Conservation (phyloP, 2,888 invertebrate species). For the Odontomyia ornata region DNA sequence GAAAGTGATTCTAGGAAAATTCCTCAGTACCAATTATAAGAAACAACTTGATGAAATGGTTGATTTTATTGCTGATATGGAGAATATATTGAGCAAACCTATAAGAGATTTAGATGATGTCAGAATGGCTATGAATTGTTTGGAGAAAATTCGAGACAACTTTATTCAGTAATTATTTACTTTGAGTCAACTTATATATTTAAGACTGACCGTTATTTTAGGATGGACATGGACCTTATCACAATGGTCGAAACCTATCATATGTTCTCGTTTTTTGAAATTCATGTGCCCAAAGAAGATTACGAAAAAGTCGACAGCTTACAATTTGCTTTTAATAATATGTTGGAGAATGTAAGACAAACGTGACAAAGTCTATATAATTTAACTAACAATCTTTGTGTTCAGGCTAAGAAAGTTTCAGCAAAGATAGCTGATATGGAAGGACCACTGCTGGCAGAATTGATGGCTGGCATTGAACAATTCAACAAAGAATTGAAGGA, state of each 20-base stretch:
- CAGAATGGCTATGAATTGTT: constrained; percentile 80
- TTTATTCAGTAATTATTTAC: constrained; percentile 69
- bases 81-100: constrained; percentile 73
- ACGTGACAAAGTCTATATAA: background rate
- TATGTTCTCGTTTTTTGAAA: constrained; percentile 73
- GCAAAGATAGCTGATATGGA: constrained; percentile 70
- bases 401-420: constrained; percentile 58
- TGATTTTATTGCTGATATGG: constrained; percentile 79
- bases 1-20: constrained; percentile 77
- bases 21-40: constrained; percentile 75
- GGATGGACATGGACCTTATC: constrained; percentile 79
- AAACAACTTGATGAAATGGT: constrained; percentile 75
- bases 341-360: constrained; percentile 74
- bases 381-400: background rate
- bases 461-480: constrained; percentile 74
- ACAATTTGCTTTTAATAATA: constrained; percentile 78
- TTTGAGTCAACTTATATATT: background rate
- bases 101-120: constrained; percentile 83
- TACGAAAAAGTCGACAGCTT: constrained; percentile 81
- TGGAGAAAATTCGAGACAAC: constrained; percentile 78
- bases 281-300: constrained; percentile 79
- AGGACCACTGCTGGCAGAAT: constrained; percentile 76
- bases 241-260: constrained; percentile 83
- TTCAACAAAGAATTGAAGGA: constrained; percentile 73
- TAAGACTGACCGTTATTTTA: constrained; percentile 49